phyloP scores from a whole-genome alignment of 2,113 vertebrate species.

The Macrotus californicus region DNA sequence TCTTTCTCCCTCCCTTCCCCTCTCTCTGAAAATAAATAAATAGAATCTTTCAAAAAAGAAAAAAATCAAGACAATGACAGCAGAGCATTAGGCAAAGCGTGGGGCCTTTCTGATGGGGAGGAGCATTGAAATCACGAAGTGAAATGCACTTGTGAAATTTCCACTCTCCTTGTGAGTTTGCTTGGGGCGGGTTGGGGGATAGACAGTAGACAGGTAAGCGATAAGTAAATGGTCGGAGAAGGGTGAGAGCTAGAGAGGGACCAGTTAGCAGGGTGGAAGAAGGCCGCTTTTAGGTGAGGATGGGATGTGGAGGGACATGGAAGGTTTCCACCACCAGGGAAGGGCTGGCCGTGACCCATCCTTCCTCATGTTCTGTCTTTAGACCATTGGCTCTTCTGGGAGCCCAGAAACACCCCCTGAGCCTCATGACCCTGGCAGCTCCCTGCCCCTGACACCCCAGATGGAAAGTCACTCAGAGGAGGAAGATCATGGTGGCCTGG shows the following conservation, averaged over 20 bases:
- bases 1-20: background rate
- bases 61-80: background rate
- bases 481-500: background rate
- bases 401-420: background rate
- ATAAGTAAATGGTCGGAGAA: background rate
- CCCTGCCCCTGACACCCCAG: background rate
- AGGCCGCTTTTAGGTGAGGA: background rate
- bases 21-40: background rate
- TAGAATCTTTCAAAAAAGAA: background rate
- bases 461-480: conserved; percentile 38
- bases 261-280: background rate
- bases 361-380: background rate
- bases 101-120: background rate
- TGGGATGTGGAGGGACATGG: background rate
- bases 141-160: background rate
- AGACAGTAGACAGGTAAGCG: background rate
- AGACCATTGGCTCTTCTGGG: background rate
- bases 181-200: background rate
- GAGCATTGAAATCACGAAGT: background rate
- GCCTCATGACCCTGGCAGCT: background rate
- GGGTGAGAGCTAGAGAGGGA: background rate
- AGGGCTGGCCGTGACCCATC: background rate
- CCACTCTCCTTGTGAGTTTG: background rate
- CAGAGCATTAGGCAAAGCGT: background rate
- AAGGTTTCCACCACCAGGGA: background rate